A percentile compares a stretch with the other conserved stretches of the same genome.
Conservation (phyloP, 2,113 vertebrate genomes). For the Pristiophorus japonicus region DNA sequence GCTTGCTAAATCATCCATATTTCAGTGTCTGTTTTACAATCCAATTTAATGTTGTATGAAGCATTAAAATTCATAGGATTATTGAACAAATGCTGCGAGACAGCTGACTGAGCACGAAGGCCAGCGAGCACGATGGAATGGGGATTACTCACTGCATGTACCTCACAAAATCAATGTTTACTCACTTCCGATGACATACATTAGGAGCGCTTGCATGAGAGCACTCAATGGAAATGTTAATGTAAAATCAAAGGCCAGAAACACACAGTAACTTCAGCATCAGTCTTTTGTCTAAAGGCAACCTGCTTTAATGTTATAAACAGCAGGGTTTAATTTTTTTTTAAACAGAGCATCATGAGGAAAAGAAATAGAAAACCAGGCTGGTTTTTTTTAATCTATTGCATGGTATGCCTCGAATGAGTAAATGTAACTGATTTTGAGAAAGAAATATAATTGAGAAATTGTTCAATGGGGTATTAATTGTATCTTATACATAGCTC, state of each 20-base stretch:
- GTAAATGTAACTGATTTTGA: neutral
- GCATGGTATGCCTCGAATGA: neutral
- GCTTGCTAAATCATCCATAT: neutral
- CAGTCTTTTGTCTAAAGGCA: neutral
- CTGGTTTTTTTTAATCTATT: neutral
- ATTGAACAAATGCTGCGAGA: neutral
- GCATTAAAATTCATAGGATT: neutral
- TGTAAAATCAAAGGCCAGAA: constrained; percentile 20
- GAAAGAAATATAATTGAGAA: neutral
- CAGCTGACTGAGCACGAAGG: neutral
- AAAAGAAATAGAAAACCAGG: neutral
- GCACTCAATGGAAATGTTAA: constrained; percentile 30
- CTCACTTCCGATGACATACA: neutral
- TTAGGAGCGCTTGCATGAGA: neutral
- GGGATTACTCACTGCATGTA: neutral
- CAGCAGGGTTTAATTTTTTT: neutral
- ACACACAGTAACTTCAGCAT: neutral
- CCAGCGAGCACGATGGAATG: neutral
- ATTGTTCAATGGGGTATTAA: neutral
- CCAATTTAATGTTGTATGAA: neutral
- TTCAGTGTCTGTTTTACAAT: neutral
- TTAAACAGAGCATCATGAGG: neutral
- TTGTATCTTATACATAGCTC: neutral
- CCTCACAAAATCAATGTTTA: constrained; percentile 30
- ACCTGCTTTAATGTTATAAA: neutral